These are phyloP conservation scores for Adelphocoris suturalis DNA, from an alignment of 2,888 invertebrate species.

Conservation along the genomic window DNA sequence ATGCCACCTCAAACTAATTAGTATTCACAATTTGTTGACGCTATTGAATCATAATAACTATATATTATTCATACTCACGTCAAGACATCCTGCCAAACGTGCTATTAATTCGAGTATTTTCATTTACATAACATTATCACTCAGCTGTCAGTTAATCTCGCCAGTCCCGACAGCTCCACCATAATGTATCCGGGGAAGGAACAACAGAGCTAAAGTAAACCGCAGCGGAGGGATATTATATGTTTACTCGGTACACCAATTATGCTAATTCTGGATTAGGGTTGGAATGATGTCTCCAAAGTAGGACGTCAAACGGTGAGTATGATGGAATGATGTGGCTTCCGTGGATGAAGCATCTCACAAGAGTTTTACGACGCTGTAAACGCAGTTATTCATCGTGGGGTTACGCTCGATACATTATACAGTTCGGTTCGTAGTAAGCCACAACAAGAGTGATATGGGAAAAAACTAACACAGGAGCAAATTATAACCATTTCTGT, in stretches of 20 bases:
- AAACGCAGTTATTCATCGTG: no score
- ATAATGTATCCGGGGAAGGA: background rate
- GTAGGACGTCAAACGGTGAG: background rate
- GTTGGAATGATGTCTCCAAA: background rate
- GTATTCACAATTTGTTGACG: no score
- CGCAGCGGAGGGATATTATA: background rate
- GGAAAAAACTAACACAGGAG: no score
- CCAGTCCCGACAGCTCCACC: background rate
- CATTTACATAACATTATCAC: background rate
- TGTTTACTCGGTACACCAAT: background rate
- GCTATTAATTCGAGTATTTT: background rate
- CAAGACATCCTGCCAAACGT: background rate
- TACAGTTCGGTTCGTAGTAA: no score
- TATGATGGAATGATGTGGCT: background rate
- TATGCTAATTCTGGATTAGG: background rate
- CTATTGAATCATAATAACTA: no score
- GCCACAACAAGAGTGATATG: no score
- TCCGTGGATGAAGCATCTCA: no score
- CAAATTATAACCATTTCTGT: no score
- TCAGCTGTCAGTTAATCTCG: background rate
- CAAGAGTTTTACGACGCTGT: no score
- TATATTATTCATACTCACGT: no score
- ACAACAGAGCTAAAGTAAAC: background rate
- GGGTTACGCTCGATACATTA: no score
- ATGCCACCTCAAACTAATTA: no score